Percentiles rank a stretch among this genome's conserved stretches.
Conservation (phyloP, 2,888 invertebrate genomes). For the Noctua comes region DNA sequence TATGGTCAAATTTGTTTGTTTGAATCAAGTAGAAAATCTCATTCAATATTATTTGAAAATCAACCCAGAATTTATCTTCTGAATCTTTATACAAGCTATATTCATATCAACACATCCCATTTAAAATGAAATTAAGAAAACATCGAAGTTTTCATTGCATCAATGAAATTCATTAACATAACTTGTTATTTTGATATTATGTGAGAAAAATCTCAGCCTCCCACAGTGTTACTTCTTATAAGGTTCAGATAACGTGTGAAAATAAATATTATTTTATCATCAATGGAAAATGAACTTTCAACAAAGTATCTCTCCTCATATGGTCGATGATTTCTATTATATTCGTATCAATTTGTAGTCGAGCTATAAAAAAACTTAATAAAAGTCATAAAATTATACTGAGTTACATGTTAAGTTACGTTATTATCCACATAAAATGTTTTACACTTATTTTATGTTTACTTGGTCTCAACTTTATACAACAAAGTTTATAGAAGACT, state of each 20-base stretch:
- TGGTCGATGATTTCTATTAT: constrained; percentile 17
- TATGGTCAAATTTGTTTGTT: no score
- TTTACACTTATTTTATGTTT: constrained; percentile 6
- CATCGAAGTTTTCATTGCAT: neutral
- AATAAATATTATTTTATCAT: constrained; percentile 47
- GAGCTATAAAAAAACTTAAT: constrained; percentile 54
- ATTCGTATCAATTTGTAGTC: constrained; percentile 17
- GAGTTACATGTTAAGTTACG: constrained; percentile 25
- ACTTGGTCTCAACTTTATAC: neutral
- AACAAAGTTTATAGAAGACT: neutral
- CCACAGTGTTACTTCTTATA: constrained; percentile 17
- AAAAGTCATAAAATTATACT: constrained; percentile 37
- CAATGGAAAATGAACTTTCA: constrained; percentile 15
- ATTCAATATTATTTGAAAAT: neutral
- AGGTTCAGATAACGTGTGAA: constrained; percentile 44
- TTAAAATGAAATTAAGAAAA: constrained; percentile 18
- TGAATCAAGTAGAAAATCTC: neutral
- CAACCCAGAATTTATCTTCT: constrained; percentile 3
- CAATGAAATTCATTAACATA: constrained; percentile 18
- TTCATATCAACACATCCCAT: neutral
- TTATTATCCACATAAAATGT: constrained; percentile 29
- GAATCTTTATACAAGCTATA: constrained; percentile 12
- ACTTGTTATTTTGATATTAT: constrained; percentile 20
- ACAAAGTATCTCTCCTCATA: constrained; percentile 6
- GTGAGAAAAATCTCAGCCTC: constrained; percentile 27